A percentile compares a stretch with the other conserved stretches of the same genome.
Conservation (phyloP, 1,140 invertebrate species). For the Pseudomyrmex pallidus region DNA sequence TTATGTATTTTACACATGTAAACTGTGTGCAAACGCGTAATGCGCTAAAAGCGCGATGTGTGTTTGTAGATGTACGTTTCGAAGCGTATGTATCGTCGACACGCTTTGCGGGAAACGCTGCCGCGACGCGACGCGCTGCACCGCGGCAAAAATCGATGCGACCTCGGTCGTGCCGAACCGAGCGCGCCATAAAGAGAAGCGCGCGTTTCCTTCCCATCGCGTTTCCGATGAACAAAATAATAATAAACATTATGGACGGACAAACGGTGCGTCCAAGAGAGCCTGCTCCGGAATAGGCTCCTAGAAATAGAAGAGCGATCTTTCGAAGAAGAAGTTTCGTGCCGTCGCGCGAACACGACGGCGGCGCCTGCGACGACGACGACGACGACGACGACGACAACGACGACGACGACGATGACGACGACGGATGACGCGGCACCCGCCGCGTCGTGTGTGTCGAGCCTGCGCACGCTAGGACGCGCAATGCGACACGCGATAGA, state of each 20-base stretch:
- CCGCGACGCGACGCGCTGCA: neutral
- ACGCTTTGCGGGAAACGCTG: slow-evolving; percentile 44
- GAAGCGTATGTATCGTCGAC: neutral
- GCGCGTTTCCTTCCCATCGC: neutral
- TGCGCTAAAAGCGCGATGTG: slow-evolving; percentile 67
- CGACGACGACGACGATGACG: neutral
- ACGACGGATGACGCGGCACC: neutral
- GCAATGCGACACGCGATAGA: slow-evolving; percentile 80
- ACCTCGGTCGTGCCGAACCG: neutral
- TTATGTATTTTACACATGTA: slow-evolving; percentile 66
- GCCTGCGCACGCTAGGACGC: slow-evolving; percentile 78
- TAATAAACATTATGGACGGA: neutral
- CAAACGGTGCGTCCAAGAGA: neutral
- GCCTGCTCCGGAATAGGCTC: too few relatives aligned
- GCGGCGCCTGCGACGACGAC: too few relatives aligned
- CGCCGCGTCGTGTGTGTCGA: slow-evolving; percentile 54
- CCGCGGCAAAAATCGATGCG: slow-evolving; percentile 52
- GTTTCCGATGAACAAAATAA: neutral
- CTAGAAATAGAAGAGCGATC: too few relatives aligned
- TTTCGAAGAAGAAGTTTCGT: too few relatives aligned
- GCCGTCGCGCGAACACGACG: too few relatives aligned
- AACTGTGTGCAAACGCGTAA: slow-evolving; percentile 68
- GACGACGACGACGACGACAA: too few relatives aligned
- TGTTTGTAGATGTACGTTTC: neutral
- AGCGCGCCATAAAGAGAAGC: neutral